Base-by-base conservation (phyloP, 1,140 invertebrate genomes). In the Notospermus geniculatus region DNA sequence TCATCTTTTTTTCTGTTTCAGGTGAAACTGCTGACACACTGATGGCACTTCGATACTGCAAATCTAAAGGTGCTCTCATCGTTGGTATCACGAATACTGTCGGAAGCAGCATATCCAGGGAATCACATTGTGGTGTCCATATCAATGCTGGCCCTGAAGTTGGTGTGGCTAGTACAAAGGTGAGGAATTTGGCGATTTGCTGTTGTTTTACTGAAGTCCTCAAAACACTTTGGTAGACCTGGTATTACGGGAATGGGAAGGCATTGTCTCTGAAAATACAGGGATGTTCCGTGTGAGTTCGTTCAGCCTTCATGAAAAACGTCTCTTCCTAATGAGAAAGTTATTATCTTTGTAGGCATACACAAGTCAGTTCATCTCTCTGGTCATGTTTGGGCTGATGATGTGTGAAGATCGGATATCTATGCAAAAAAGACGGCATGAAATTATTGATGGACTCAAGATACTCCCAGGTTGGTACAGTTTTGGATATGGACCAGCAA, bases 61-160 rank as follows among this genome's bases (percentile, higher is more conserved):
- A 99, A 83, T 87, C 90, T 65, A 87, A 95, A 60, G 97, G 97
- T 27, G 95, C 97, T 55, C 85, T 99, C 7, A 96, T 99, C 71
- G 92, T 99, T 53, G 97, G 97, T 64, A 90, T 99, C 15, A 99
- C 97, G 9, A 99, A 99, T 77, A 98, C 96, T 0, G 97, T 99
- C 0, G 97, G 97, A n/a, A 97, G 93, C 75, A 97, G 93, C 52
- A 99, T 99, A 70, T 98, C 95, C 82, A 89, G 97, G n/a, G 96
- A 99, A 83, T 96, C 94, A 7, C 95, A 99, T 76, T 99, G 97
- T 78, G 97, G 97, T 69, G 91, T 99, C 39, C 97, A 99, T 78
- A 97, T 99, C 71, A 99, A 99, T 81, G 97, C 97, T 54, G 97
- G 97, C 1, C 97, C 97, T 22, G 97, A 99, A 84, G 99, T 99